A percentile compares a stretch with the other conserved stretches of the same genome.
These are phyloP conservation scores for Microplitis deprimator DNA, from an alignment of 2,888 invertebrate species.

Conservation along the genomic window DNA sequence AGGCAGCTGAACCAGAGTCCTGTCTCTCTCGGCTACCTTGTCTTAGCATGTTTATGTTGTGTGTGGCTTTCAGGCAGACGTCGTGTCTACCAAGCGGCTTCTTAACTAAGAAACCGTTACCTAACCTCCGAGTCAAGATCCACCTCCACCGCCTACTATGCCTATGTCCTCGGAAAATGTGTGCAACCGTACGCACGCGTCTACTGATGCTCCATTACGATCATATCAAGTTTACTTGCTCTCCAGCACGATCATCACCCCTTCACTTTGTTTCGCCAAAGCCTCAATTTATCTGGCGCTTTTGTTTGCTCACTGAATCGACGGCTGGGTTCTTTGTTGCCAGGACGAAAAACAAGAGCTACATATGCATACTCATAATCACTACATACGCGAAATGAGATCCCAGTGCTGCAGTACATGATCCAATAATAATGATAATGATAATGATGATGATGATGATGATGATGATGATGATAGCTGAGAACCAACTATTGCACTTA, in stretches of 20 bases:
- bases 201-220: neutral
- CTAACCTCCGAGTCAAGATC: conserved; percentile 60
- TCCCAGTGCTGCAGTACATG: neutral
- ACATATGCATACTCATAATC: neutral
- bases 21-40: conserved; percentile 42
- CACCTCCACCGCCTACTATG: conserved; percentile 46
- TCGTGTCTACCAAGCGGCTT: conserved; percentile 62
- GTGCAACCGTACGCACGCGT: conserved; percentile 12
- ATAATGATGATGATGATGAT: conserved; percentile 6
- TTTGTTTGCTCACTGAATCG: neutral
- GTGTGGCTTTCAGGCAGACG: conserved; percentile 55
- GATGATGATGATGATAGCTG: neutral
- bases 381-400: neutral
- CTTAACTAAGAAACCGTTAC: conserved; percentile 66
- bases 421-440: neutral
- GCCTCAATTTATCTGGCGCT: neutral
- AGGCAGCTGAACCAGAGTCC: conserved; percentile 40
- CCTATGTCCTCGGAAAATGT: conserved; percentile 26
- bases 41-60: conserved; percentile 39
- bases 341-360: neutral
- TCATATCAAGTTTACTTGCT: too few relatives aligned
- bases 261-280: neutral
- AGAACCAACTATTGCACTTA: neutral
- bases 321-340: neutral
- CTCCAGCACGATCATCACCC: too few relatives aligned